Evolutionary conservation across 2,888 invertebrate genomes (phyloP).

Genomic region (Drosophila stalkeri): DNA sequence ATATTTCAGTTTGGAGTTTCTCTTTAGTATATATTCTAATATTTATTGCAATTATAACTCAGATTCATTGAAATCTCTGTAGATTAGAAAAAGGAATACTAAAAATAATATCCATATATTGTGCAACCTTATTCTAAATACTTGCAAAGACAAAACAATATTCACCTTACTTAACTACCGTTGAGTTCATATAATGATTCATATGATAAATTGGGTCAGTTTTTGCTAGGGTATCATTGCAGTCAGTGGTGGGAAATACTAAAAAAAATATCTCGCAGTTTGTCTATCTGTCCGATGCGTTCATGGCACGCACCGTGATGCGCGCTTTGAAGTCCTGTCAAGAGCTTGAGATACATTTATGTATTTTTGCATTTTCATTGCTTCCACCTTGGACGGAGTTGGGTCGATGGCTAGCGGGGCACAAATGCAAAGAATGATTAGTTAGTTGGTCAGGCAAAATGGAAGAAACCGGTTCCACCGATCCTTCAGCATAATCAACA

Average conservation of each 20-base stretch:
- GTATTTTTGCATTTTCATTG: slow-evolving; percentile 80
- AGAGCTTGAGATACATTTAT: slow-evolving; percentile 82
- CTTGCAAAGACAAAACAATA: no score
- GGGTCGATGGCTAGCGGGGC: slow-evolving; percentile 16
- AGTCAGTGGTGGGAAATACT: background rate
- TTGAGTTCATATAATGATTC: background rate
- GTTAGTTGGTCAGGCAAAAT: slow-evolving; percentile 78
- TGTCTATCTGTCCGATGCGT: slow-evolving; percentile 53
- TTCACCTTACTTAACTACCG: no score
- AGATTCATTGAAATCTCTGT: no score
- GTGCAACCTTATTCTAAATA: no score
- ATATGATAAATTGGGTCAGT: background rate
- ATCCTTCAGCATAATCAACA: slow-evolving; percentile 78
- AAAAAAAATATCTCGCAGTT: slow-evolving; percentile 18
- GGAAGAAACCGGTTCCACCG: slow-evolving; percentile 71
- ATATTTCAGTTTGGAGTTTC: no score
- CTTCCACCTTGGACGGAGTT: slow-evolving; percentile 44
- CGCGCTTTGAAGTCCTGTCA: slow-evolving; percentile 80
- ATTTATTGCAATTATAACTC: no score
- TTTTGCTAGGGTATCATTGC: slow-evolving; percentile 28
- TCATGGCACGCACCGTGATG: slow-evolving; percentile 77
- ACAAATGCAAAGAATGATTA: slow-evolving; percentile 76
- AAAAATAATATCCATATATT: no score
- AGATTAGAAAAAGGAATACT: no score
- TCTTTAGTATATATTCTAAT: no score